Evolutionary conservation across 2,888 invertebrate species (phyloP), one percentile per base, ranked within the genome.

Genomic region (Phytoseiulus persimilis): DNA sequence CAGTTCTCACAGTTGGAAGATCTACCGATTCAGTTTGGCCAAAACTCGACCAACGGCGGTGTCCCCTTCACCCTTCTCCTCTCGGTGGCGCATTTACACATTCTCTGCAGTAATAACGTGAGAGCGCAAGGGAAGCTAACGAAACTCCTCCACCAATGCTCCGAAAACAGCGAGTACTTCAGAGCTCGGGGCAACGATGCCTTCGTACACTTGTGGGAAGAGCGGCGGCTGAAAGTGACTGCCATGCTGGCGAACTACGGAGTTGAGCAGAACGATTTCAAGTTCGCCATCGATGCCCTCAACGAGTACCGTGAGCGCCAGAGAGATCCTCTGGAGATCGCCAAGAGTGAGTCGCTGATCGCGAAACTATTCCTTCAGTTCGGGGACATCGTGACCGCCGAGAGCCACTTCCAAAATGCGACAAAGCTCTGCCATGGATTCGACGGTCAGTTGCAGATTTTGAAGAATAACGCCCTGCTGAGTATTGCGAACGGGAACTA

Each of bases 291-390:
- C 33, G 32, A 33, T 28, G 32, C 87, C 18, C 45, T 87, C 3
- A 32, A n/a, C 28, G 87, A 87, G 5, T 45, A 39, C 45, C 87
- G 87, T n/a, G 32, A 33, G 0, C 23, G 45, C 28, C 87, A 87
- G 33, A 87, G n/a, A 28, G 32, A 87, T 87, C 87, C 87, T n/a
- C 28, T 45, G 33, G 87, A 87, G 11, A 28, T 87, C 39, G 87
- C 45, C 5, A 31, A 45, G 18, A 87, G 28, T 23, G 87, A 87
- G n/a, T 87, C 87, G 33, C 18, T n/a, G 32, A 33, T 87, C 11
- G 87, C 33, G 33, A 87, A 87, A 87, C 33, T 87, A 2, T 87
- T 87, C 33, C 87, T 87, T 28, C 87, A 87, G 31, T 87, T 87
- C 87, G 87, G 87, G 9, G 87, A 87, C 45, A 5, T 87, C 39